Conservation (phyloP, 2,113 vertebrate genomes). For the Phalacrocorax aristotelis region DNA sequence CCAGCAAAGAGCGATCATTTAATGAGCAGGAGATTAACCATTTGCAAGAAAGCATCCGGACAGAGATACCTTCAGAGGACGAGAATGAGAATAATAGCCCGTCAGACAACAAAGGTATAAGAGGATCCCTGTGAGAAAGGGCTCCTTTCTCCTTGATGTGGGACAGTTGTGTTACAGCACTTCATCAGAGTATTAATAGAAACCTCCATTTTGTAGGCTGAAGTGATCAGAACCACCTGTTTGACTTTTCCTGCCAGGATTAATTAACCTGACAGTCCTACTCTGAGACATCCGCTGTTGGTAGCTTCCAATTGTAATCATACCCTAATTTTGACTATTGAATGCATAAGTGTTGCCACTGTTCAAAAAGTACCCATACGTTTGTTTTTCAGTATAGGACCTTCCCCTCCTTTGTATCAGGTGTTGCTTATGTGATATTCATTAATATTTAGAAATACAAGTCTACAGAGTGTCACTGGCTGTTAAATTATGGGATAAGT, state of each 20-base stretch:
- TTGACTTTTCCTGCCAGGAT: neutral
- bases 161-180: neutral
- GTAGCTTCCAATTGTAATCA: neutral
- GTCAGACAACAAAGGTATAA: slow-evolving; percentile 74
- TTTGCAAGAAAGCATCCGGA: slow-evolving; percentile 73
- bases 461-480: neutral
- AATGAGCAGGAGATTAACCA: slow-evolving; percentile 66
- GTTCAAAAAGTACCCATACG: fast-evolving
- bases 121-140: neutral
- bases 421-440: neutral
- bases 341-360: neutral
- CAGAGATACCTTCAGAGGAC: slow-evolving; percentile 73
- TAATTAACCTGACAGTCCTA: neutral
- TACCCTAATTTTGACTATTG: neutral
- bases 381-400: neutral
- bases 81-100: slow-evolving; percentile 73
- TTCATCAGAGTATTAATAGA: neutral
- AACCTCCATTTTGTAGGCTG: neutral
- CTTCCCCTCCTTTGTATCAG: neutral
- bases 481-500: neutral
- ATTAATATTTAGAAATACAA: neutral
- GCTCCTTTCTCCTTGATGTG: neutral
- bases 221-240: neutral
- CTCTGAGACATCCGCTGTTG: neutral
- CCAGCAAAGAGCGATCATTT: slow-evolving; percentile 12